Evolutionary conservation across 2,797 vertebrate species (phyloP).

Genomic region (Phyllotis vaccarum): DNA sequence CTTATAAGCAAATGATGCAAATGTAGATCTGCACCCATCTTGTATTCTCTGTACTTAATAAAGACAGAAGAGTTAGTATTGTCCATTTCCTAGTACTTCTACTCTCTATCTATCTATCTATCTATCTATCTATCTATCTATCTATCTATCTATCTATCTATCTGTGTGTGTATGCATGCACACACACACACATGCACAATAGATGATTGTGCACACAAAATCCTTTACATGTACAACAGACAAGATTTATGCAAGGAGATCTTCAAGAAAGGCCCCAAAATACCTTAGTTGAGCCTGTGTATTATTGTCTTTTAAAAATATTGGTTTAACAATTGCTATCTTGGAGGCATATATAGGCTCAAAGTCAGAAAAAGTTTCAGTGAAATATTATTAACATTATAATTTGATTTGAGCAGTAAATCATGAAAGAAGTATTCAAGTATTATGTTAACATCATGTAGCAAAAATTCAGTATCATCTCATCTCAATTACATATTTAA

Average conservation of each 20-base stretch:
- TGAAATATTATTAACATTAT: not conserved
- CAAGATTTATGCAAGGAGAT: slow-evolving; percentile 26
- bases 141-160: too few species aligned
- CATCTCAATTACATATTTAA: not conserved
- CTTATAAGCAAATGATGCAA: not conserved
- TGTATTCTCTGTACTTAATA: not conserved
- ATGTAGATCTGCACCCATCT: not conserved
- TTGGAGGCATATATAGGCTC: not conserved
- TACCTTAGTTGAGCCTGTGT: not conserved
- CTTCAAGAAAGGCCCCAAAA: not conserved
- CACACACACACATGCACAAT: not conserved
- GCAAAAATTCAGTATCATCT: slow-evolving; percentile 27
- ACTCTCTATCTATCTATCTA: not conserved
- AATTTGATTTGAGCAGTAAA: slow-evolving; percentile 8
- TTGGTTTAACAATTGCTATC: not conserved
- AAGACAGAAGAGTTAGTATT: not conserved
- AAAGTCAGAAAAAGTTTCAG: not conserved
- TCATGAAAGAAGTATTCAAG: not conserved
- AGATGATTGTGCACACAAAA: not conserved
- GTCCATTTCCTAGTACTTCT: not conserved
- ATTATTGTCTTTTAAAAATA: not conserved
- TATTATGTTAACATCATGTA: not conserved
- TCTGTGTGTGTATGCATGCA: too few species aligned
- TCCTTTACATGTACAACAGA: not conserved
- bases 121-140: too few species aligned